phyloP scores from a whole-genome alignment of 2,797 vertebrate species.

The Myotis myotis region DNA sequence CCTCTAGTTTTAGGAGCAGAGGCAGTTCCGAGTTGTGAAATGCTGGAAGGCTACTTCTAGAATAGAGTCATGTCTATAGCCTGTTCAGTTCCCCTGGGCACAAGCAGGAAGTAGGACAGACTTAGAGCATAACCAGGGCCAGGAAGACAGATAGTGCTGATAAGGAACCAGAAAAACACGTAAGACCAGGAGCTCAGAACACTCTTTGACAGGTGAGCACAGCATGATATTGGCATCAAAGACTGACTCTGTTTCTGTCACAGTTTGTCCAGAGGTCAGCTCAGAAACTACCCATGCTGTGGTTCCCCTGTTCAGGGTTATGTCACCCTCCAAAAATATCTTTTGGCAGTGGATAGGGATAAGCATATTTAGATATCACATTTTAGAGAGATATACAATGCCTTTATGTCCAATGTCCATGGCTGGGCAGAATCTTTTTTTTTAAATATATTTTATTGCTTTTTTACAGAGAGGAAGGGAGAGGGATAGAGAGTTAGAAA shows the following conservation, averaged over 20 bases:
- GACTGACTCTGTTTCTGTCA: neutral
- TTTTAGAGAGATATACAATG: conserved; percentile 2
- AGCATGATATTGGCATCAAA: neutral
- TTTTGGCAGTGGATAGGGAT: neutral
- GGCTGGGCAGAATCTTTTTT: neutral
- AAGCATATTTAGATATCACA: conserved; percentile 9
- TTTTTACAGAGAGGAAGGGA: too few species aligned
- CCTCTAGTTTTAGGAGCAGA: conserved; percentile 43
- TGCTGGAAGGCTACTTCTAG: conserved; percentile 15
- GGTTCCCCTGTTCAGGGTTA: neutral
- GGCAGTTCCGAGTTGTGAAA: conserved; percentile 10
- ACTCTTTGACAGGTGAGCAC: neutral
- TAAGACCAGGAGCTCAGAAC: neutral
- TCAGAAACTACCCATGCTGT: neutral
- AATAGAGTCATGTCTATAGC: neutral
- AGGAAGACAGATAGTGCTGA: conserved; percentile 18
- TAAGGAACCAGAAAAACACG: neutral
- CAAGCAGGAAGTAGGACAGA: conserved; percentile 31
- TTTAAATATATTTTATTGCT: too few species aligned
- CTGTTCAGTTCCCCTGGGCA: neutral
- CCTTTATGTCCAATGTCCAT: neutral
- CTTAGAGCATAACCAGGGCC: neutral
- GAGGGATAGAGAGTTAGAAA: too few species aligned
- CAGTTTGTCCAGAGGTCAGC: neutral
- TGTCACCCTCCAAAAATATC: neutral